Evolutionary conservation across 1,140 invertebrate genomes (phyloP).

Genomic region (Cephus cinctus): DNA sequence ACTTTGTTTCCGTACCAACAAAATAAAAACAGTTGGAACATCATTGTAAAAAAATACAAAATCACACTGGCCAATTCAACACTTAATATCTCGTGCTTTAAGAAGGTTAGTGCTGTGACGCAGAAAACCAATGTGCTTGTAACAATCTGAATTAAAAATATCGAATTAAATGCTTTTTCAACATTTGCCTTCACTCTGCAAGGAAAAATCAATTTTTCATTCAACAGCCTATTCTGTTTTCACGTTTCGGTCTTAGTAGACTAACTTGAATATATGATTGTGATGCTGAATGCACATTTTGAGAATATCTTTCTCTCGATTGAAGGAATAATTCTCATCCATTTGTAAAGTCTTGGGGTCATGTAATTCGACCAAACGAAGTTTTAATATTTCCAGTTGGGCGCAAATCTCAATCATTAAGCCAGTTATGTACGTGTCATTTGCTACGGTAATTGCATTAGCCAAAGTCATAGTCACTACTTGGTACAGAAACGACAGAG

Average conservation of each 20-base stretch:
- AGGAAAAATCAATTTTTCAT: slow-evolving; percentile 14
- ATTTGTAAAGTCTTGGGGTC: slow-evolving; percentile 21
- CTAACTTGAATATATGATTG: slow-evolving; percentile 25
- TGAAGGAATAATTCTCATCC: slow-evolving; percentile 1
- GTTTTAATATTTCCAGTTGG: slow-evolving; percentile 26
- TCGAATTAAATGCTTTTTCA: slow-evolving; percentile 23
- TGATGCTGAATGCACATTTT: slow-evolving; percentile 24
- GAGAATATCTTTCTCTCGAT: slow-evolving; percentile 13
- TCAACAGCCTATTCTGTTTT: too few species aligned
- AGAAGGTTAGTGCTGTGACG: slow-evolving; percentile 32
- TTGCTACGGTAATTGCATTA: slow-evolving; percentile 28
- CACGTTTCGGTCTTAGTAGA: background rate
- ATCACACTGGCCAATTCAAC: slow-evolving; percentile 28
- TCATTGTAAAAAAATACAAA: slow-evolving; percentile 32
- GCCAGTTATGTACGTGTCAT: slow-evolving; percentile 28
- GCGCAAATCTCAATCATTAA: slow-evolving; percentile 29
- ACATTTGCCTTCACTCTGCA: slow-evolving; percentile 27
- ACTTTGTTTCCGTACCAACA: slow-evolving; percentile 41
- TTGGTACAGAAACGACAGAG: slow-evolving; percentile 30
- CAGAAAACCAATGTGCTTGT: slow-evolving; percentile 33
- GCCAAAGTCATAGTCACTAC: slow-evolving; percentile 25
- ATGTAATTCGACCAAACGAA: too few species aligned
- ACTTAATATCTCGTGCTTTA: slow-evolving; percentile 26
- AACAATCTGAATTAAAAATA: slow-evolving; percentile 34
- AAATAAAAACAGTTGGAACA: slow-evolving; percentile 32